Conservation (phyloP, 2,113 vertebrate genomes). For the Centrocercus urophasianus region DNA sequence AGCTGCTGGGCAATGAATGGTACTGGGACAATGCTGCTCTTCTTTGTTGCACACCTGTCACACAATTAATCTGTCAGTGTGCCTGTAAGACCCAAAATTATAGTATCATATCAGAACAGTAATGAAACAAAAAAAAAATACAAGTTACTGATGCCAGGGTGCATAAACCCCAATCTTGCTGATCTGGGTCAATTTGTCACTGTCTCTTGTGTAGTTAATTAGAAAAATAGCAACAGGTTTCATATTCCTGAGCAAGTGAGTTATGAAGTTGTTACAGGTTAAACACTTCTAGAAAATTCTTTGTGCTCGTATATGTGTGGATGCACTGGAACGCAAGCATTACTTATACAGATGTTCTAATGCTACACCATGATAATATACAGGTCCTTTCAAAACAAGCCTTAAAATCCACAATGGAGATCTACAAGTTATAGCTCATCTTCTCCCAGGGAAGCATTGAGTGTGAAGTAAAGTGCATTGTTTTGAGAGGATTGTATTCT, state of each 20-base stretch:
- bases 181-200: not conserved
- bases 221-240: not conserved
- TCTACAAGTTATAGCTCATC: not conserved
- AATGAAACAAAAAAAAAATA: not conserved
- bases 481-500: slow-evolving; percentile 28
- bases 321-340: not conserved
- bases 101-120: not conserved
- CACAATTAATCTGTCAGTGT: not conserved
- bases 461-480: not conserved
- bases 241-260: not conserved
- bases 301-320: not conserved
- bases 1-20: not conserved
- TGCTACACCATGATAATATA: not conserved
- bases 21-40: not conserved
- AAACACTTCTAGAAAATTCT: not conserved
- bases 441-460: not conserved
- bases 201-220: not conserved
- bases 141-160: not conserved
- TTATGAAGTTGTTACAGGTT: not conserved
- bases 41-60: not conserved
- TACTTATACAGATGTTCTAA: not conserved
- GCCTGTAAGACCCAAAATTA: not conserved
- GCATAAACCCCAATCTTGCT: not conserved
- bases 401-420: not conserved
- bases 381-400: not conserved